A percentile compares a stretch with the other conserved stretches of the same genome.
phyloP scores from a whole-genome alignment of 2,113 vertebrate species.

The Triplophysa rosa region DNA sequence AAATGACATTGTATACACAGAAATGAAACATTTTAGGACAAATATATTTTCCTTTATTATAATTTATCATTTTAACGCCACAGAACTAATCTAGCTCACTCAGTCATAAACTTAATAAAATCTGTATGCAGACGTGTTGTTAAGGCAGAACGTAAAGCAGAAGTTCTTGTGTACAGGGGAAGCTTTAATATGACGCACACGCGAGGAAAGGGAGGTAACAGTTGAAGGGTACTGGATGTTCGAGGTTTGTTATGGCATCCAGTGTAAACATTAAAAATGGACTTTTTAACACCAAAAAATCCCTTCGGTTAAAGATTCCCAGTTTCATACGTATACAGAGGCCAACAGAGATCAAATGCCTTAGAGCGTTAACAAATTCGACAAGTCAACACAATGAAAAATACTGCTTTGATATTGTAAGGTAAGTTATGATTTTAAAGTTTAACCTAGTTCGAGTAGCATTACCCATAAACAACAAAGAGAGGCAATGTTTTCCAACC shows the following conservation, averaged over 20 bases:
- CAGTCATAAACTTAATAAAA: background rate
- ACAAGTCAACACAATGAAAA: slow-evolving; percentile 55
- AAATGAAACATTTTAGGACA: too few relatives aligned
- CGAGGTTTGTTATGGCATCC: slow-evolving; percentile 64
- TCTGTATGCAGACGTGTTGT: background rate
- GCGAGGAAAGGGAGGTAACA: slow-evolving; percentile 27
- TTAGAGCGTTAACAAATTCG: slow-evolving; percentile 53
- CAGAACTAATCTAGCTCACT: too few relatives aligned
- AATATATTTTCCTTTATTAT: too few relatives aligned
- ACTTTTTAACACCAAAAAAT: slow-evolving; percentile 45
- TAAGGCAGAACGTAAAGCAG: slow-evolving; percentile 34
- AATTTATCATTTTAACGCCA: too few relatives aligned
- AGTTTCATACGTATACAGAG: slow-evolving; percentile 27
- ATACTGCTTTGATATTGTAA: slow-evolving; percentile 72
- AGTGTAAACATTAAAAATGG: slow-evolving; percentile 54
- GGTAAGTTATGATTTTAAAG: slow-evolving; percentile 59
- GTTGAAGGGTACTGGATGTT: slow-evolving; percentile 60
- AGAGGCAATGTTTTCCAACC: too few relatives aligned
- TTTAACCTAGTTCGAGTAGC: background rate
- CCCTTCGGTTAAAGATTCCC: slow-evolving; percentile 40
- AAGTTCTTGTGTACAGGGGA: background rate
- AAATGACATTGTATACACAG: too few relatives aligned
- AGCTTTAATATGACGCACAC: slow-evolving; percentile 40
- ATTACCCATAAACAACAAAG: background rate
- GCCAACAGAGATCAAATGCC: slow-evolving; percentile 43